These are phyloP conservation scores for Metalampra italica DNA, from an alignment of 2,888 invertebrate genomes.

Conservation along the genomic window DNA sequence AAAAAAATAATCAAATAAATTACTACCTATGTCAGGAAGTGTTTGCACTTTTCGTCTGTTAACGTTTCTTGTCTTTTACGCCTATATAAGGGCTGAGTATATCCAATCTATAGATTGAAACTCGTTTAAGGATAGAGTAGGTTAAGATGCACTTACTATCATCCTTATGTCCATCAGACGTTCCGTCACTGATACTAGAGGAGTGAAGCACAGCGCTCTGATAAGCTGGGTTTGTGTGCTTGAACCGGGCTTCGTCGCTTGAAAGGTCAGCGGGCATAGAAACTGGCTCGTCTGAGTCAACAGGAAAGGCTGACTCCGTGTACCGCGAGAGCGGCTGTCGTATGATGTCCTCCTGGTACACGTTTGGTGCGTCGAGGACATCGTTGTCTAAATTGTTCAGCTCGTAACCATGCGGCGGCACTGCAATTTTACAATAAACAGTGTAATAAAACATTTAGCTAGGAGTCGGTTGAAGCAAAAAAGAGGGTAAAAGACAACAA, in stretches of 20 bases:
- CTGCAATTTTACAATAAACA: slow-evolving; percentile 40
- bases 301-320: slow-evolving; percentile 54
- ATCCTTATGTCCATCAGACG: slow-evolving; percentile 60
- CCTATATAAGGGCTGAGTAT: too few species aligned
- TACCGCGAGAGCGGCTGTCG: slow-evolving; percentile 40
- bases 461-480: neutral
- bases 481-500: neutral
- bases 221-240: slow-evolving; percentile 85
- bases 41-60: too few species aligned
- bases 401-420: slow-evolving; percentile 82
- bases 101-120: too few species aligned
- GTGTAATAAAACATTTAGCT: neutral
- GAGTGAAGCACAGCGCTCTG: slow-evolving; percentile 85
- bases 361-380: slow-evolving; percentile 79
- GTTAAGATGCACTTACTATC: slow-evolving; percentile 45
- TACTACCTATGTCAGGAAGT: too few species aligned
- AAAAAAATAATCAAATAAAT: slow-evolving; percentile 4
- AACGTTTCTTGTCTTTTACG: too few species aligned
- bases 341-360: slow-evolving; percentile 67
- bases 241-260: slow-evolving; percentile 77
- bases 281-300: slow-evolving; percentile 64
- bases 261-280: slow-evolving; percentile 64
- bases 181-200: slow-evolving; percentile 58
- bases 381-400: slow-evolving; percentile 82
- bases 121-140: too few species aligned